Evolutionary conservation across 35 echinoderm and acorn worm species (phyloP).

Genomic region (Heliocidaris erythrogramma): DNA sequence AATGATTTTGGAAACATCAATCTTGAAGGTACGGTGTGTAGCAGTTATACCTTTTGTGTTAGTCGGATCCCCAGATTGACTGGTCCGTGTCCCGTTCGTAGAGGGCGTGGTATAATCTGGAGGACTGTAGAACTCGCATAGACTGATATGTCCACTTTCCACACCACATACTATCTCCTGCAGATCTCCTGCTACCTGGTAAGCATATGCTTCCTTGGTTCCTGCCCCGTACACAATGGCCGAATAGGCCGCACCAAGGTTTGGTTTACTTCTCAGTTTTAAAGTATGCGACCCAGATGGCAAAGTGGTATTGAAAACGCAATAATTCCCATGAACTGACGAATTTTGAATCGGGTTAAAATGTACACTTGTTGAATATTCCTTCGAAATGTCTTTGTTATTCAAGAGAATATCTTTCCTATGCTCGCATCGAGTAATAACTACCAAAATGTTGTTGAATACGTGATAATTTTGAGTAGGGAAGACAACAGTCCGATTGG

Average conservation of each 20-base stretch:
- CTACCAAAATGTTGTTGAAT: not conserved
- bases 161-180: conserved; percentile 35
- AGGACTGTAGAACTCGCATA: not conserved
- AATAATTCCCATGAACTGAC: not conserved
- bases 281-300: conserved; percentile 26
- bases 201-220: not conserved
- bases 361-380: not conserved
- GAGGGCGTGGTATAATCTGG: conserved; percentile 25
- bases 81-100: not conserved
- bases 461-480: not conserved
- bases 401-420: not conserved
- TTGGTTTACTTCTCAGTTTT: not conserved
- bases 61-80: not conserved
- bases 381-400: not conserved
- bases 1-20: no score
- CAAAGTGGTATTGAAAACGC: conserved; percentile 7
- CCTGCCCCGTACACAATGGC: conserved; percentile 38
- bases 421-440: conserved; percentile 31
- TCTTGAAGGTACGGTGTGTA: not conserved
- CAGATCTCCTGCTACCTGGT: conserved; percentile 44
- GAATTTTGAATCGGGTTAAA: not conserved
- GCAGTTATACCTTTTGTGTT: not conserved
- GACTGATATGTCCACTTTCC: not conserved
- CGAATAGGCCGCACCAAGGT: not conserved
- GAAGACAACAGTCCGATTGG: conserved; percentile 24